phyloP scores from a whole-genome alignment of 2,797 vertebrate species.

The Pipistrellus pygmaeus region DNA sequence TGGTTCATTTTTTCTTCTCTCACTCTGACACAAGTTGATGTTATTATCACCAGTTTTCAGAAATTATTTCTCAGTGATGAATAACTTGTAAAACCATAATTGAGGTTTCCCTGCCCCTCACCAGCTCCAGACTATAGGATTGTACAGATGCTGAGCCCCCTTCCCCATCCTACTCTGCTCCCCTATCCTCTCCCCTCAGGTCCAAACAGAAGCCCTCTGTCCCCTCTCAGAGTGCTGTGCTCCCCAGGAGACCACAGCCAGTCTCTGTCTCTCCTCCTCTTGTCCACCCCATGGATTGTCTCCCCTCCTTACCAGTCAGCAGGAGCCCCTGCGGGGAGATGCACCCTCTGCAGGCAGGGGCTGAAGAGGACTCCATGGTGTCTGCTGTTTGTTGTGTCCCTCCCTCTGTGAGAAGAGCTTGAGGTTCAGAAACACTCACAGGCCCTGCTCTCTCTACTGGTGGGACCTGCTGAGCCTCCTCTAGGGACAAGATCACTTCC shows the following conservation, averaged over 20 bases:
- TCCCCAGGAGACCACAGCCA: neutral
- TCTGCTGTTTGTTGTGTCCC: neutral
- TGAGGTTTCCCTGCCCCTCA: neutral
- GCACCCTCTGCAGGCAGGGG: rapidly evolving
- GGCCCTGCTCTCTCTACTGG: neutral
- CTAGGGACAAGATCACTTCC: neutral
- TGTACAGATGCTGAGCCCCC: neutral
- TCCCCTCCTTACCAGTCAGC: neutral
- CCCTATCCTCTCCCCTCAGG: neutral
- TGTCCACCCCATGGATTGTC: too few relatives aligned
- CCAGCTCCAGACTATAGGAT: neutral
- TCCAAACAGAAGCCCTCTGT: neutral
- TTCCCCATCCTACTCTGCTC: neutral
- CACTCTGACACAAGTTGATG: neutral
- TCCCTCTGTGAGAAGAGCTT: neutral
- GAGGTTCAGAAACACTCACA: neutral
- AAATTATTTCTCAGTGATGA: neutral
- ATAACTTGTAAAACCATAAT: neutral
- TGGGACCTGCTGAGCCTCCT: neutral
- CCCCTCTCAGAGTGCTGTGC: neutral
- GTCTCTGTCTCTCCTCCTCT: neutral
- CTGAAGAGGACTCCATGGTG: too few relatives aligned
- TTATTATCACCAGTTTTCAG: neutral
- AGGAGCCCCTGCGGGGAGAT: neutral
- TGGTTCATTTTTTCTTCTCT: neutral